phyloP scores from a whole-genome alignment of 2,888 invertebrate genomes.

The Caenorhabditis doughertyi region DNA sequence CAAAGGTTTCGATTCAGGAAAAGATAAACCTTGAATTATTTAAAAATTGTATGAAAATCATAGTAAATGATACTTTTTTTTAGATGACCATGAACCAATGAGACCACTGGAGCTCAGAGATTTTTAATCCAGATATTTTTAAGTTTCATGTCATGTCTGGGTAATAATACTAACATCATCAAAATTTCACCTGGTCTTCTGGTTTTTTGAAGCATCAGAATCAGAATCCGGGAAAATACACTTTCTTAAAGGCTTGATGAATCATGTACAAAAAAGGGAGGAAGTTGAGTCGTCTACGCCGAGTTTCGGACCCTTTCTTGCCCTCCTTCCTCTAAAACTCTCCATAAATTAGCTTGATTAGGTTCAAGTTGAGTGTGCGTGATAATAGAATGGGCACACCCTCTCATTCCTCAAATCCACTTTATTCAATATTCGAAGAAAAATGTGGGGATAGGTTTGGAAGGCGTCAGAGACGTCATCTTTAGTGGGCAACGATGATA shows the following conservation, averaged over 20 bases:
- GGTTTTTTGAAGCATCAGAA: not conserved
- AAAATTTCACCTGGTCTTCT: slow-evolving; percentile 14
- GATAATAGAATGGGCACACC: slow-evolving; percentile 32
- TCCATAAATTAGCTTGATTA: slow-evolving; percentile 46
- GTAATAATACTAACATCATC: slow-evolving; percentile 1
- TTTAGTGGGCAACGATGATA: slow-evolving; percentile 45
- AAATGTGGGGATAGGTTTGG: not conserved
- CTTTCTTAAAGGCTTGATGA: not conserved
- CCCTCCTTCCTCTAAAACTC: slow-evolving; percentile 1
- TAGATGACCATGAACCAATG: slow-evolving; percentile 22
- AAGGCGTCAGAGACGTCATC: slow-evolving; percentile 12
- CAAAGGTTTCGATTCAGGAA: slow-evolving; percentile 1
- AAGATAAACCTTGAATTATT: slow-evolving; percentile 20
- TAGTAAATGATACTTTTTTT: slow-evolving; percentile 13
- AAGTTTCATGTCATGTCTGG: slow-evolving; percentile 27
- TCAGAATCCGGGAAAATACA: not conserved
- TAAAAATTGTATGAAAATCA: slow-evolving; percentile 4
- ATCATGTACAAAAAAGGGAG: slow-evolving; percentile 4
- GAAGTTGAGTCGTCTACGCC: not conserved
- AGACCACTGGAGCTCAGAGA: slow-evolving; percentile 3
- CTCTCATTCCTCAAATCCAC: not conserved
- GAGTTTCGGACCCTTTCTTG: not conserved
- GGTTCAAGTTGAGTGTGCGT: slow-evolving; percentile 25
- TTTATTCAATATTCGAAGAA: not conserved
- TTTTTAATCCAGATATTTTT: slow-evolving; percentile 13